A percentile compares a stretch with the other conserved stretches of the same genome.
These are phyloP conservation scores for Halisarca cf. caerulea DNA, from an alignment of 37 sponge, comb jelly and placozoan genomes.

Conservation along the genomic window DNA sequence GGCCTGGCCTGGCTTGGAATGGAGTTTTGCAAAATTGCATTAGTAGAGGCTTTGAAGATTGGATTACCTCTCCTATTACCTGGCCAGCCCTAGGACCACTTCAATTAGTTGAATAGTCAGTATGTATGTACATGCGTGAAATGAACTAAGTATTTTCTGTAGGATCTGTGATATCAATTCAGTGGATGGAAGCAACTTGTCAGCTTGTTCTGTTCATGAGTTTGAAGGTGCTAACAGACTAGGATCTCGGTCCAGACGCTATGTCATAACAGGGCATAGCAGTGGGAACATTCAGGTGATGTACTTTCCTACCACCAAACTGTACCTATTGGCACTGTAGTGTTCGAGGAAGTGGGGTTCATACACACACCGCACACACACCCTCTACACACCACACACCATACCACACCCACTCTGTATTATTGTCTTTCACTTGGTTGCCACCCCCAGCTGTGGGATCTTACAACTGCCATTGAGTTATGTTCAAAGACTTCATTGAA, in stretches of 20 bases:
- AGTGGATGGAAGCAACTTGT: constrained; percentile 89
- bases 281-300: constrained; percentile 88
- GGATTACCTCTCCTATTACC: too few species aligned
- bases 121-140: too few species aligned
- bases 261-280: constrained; percentile 91
- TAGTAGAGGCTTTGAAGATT: too few species aligned
- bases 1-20: neutral
- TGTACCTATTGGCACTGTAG: too few species aligned
- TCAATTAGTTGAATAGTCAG: too few species aligned
- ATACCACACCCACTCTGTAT: neutral
- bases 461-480: constrained; percentile 87
- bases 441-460: constrained; percentile 87
- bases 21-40: neutral
- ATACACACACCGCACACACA: neutral
- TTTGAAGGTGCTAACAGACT: constrained; percentile 89
- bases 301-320: too few species aligned
- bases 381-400: neutral
- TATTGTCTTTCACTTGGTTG: neutral
- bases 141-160: neutral
- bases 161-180: constrained; percentile 90
- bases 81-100: too few species aligned
- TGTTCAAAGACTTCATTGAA: neutral
- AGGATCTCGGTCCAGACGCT: constrained; percentile 83
- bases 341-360: too few species aligned
- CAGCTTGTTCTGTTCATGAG: constrained; percentile 91